Percentiles rank a stretch among this genome's conserved stretches.
Evolutionary conservation across 2,113 vertebrate genomes (phyloP).

Genomic region (Dipodomys spectabilis): DNA sequence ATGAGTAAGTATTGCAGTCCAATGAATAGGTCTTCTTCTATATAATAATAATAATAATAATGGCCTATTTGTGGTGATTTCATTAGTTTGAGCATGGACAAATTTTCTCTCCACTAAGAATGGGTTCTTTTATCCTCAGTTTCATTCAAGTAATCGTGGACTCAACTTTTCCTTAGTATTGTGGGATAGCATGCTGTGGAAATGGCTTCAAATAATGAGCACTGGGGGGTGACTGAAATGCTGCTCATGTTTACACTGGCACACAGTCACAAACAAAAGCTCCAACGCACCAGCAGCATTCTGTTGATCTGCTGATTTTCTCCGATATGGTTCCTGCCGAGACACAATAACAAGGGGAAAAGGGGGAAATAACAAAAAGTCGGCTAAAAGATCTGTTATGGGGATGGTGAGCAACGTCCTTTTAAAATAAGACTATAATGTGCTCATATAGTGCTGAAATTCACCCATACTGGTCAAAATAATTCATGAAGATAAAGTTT

Average conservation of each 20-base stretch:
- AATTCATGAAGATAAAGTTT: conserved; percentile 81
- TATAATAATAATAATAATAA: conserved; percentile 64
- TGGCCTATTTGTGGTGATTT: conserved; percentile 84
- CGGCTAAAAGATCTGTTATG: conserved; percentile 83
- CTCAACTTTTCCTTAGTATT: conserved; percentile 86
- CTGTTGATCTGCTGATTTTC: conserved; percentile 87
- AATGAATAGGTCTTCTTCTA: conserved; percentile 83
- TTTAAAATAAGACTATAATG: conserved; percentile 85
- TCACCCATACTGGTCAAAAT: conserved; percentile 78
- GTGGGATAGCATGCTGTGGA: conserved; percentile 86
- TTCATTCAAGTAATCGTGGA: conserved; percentile 86
- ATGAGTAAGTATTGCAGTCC: conserved; percentile 74
- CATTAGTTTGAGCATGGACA: conserved; percentile 78
- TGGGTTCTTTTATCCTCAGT: conserved; percentile 87
- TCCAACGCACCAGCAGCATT: conserved; percentile 83
- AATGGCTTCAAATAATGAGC: conserved; percentile 88
- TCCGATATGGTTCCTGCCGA: conserved; percentile 81
- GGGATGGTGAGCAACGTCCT: conserved; percentile 75
- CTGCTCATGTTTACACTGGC: conserved; percentile 86
- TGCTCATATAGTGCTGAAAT: conserved; percentile 77
- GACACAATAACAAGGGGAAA: conserved; percentile 84
- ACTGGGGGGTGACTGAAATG: conserved; percentile 84
- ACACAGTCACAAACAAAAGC: conserved; percentile 85
- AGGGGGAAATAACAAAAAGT: conserved; percentile 85
- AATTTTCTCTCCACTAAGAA: conserved; percentile 85